Evolutionary conservation across 2,797 vertebrate species (phyloP).

Genomic region (Chloroceryle amazona): DNA sequence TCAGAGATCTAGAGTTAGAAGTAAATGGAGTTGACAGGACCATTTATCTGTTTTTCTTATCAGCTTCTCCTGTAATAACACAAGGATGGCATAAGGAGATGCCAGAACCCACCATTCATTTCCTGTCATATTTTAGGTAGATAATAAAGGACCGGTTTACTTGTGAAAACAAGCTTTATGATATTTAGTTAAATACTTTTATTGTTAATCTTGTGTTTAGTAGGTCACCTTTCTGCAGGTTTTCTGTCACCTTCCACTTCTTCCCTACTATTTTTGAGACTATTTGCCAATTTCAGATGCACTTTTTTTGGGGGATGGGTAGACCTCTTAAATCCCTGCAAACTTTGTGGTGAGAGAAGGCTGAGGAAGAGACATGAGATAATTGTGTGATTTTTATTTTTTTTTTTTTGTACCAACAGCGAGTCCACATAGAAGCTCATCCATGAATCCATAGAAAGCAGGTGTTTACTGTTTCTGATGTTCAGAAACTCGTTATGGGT

Average conservation of each 20-base stretch:
- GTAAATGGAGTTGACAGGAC: neutral
- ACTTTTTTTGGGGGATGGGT: neutral
- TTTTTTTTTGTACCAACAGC: neutral
- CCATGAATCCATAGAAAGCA: neutral
- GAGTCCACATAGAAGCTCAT: neutral
- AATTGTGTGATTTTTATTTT: neutral
- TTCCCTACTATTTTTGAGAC: neutral
- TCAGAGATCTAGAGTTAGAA: neutral
- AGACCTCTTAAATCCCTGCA: neutral
- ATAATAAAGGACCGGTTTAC: neutral
- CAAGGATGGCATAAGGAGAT: neutral
- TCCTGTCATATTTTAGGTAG: neutral
- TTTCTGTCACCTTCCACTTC: neutral
- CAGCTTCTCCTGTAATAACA: neutral
- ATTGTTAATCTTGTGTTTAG: neutral
- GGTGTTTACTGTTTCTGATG: neutral
- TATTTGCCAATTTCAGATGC: neutral
- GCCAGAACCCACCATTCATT: neutral
- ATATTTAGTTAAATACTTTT: neutral
- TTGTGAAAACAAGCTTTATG: neutral
- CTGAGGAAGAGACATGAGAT: neutral
- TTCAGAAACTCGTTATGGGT: neutral
- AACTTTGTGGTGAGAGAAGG: neutral
- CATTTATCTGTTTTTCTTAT: neutral
- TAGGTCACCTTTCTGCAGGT: too few species aligned